These are phyloP conservation scores for Stomorhina lunata DNA, from an alignment of 2,888 invertebrate species.

Conservation along the genomic window DNA sequence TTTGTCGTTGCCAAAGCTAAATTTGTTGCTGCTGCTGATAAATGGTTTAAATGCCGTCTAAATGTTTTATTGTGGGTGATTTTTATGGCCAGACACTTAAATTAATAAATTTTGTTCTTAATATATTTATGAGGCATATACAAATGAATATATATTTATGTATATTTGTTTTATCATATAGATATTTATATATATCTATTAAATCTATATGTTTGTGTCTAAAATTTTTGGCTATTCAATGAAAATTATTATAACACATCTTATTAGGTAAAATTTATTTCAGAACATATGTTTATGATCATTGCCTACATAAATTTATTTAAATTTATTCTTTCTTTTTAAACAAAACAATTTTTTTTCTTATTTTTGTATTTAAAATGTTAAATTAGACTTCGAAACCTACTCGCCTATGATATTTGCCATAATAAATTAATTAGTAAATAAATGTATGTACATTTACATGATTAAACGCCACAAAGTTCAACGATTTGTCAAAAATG, in stretches of 20 bases:
- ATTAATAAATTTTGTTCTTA: constrained; percentile 23
- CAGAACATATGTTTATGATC: constrained; percentile 14
- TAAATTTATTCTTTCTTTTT: background rate
- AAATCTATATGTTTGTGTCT: background rate
- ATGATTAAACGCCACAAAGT: background rate
- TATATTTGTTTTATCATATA: no score
- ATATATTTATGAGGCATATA: background rate
- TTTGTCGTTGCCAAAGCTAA: constrained; percentile 7
- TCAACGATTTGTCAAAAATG: background rate
- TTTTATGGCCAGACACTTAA: constrained; percentile 55
- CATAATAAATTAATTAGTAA: no score
- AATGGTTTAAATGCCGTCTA: constrained; percentile 48
- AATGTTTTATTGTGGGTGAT: constrained; percentile 58
- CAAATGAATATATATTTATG: no score
- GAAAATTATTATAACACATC: constrained; percentile 20
- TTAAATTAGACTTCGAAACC: background rate
- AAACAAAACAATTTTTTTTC: background rate
- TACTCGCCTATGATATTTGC: background rate
- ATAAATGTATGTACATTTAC: no score
- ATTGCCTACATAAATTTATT: background rate
- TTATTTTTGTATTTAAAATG: background rate
- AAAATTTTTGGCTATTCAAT: background rate
- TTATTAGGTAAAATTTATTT: constrained; percentile 26
- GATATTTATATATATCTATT: background rate
- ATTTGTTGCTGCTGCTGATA: background rate